Evolutionary conservation across 2,113 vertebrate genomes (phyloP), one percentile per base, ranked within the genome.

Genomic region (Eurypyga helias): DNA sequence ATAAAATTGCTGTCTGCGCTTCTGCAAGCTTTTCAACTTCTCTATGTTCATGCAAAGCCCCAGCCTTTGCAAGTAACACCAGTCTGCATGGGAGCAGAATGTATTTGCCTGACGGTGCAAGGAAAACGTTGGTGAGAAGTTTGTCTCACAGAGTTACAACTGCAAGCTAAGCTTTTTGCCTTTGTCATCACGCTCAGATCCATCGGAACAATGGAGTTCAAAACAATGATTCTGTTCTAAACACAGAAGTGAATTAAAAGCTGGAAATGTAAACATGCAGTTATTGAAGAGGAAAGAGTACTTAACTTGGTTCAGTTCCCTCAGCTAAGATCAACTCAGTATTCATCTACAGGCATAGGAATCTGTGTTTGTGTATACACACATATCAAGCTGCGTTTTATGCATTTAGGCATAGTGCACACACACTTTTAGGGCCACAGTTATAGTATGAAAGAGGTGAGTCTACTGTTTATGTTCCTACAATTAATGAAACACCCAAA

Each of bases 141-240:
- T 72, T 10, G 43, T 51, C 71, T 77, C 43, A 0, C 52, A 48
- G 79, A 23, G 6, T 34, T 58, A 1, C 25, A 90, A 51, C 2
- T 66, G 67, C 61, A 80, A 80, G 54, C 81, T 69, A 54, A 86
- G 75, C 60, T 77, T 75, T 91, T 70, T 46, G 34, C 36, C 57
- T 23, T 29, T 86, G 66, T n/a, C 55, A 54, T 83, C 66, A 14
- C 38, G 82, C 43, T 83, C 79, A 71, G 73, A 62, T 75, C 67
- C 64, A 71, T 69, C 79, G 52, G 82, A 83, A 92, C 66, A 92
- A 67, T 36, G 12, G 77, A 7, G 11, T 31, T 67, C 64, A 55
- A 83, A 86, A 83, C 60, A 94, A 14, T 55, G 76, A 43, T 81
- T 80, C 72, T 70, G 51, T 58, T 90, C 57, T 80, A 87, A 93